phyloP scores from a whole-genome alignment of 2,797 vertebrate genomes.

The Phrynocephalus forsythii region DNA sequence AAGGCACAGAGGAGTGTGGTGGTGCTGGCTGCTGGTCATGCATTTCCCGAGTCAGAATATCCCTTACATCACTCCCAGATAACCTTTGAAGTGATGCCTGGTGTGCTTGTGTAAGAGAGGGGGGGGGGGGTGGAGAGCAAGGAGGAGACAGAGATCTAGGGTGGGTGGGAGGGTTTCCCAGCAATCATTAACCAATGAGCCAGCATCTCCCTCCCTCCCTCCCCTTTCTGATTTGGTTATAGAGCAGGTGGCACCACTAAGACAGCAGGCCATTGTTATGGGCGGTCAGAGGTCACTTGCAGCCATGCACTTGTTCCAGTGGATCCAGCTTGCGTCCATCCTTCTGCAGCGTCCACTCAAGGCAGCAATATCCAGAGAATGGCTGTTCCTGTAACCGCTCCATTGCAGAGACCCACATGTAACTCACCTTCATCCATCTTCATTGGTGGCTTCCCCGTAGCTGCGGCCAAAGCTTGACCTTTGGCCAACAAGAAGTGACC shows the following conservation, averaged over 20 bases:
- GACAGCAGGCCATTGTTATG: constrained; percentile 28
- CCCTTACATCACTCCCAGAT: constrained; percentile 2
- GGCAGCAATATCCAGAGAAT: neutral
- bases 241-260: constrained; percentile 28
- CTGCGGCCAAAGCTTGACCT: neutral
- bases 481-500: neutral
- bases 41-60: constrained; percentile 32
- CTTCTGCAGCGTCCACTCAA: neutral
- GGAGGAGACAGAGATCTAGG: neutral
- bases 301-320: constrained; percentile 11
- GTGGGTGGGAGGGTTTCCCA: constrained; percentile 5
- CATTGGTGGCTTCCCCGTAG: neutral
- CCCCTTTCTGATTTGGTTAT: constrained; percentile 28
- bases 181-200: constrained; percentile 33
- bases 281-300: constrained; percentile 7
- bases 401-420: neutral
- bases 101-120: neutral
- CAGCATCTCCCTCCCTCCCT: neutral
- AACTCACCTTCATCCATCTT: neutral
- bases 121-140: neutral
- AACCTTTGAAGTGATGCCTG: constrained; percentile 18
- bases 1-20: neutral
- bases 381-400: neutral
- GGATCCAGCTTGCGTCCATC: neutral
- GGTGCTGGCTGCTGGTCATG: neutral